Evolutionary conservation across 2,888 invertebrate genomes (phyloP), one percentile per base, ranked within the genome.

Genomic region (Andrena minutula): DNA sequence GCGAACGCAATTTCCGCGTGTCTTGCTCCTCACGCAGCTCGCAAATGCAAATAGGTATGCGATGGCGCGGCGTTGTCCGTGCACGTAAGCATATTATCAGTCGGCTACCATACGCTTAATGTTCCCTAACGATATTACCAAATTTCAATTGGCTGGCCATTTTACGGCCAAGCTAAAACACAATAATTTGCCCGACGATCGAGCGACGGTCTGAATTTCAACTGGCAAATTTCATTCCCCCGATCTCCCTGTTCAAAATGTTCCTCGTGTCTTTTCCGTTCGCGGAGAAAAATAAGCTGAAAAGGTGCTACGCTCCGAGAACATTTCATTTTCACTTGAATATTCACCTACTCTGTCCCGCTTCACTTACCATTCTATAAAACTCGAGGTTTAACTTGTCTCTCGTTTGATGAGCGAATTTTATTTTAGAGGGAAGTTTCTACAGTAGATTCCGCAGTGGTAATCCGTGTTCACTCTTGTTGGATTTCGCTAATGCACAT

Each of bases 111-210:
- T 23, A 47, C 51, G 30, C 51, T 76, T 76, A 66, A 70, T 56
- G 68, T 49, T 23, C 32, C 23, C 51, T 79, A 85, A 85, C 63
- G 41, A 66, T 41, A 53, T 78, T 81, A 75, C 53, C 41, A 35
- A 74, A 63, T 73, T 82, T 73, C 72, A 69, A 77, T 75, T 30
- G 73, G 51, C 47, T 49, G 23, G 58, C 12, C 56, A 23, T 78
- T 72, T 35, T 41, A n/a, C 58, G 51, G 32, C 26, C 49, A 56
- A 75, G 10, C 12, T 32, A 26, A 51, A 69, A 7, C n/a, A 30
- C 41, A 69, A 12, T 58, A 23, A 68, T 49, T 41, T 58, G 16
- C 16, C 35, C 28, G 26, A 61, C n/a, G 30, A 23, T 20, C 49
- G 12, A 0, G 16, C 41, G n/a, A 2, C 63, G 20, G 49, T 16